Evolutionary conservation across 1,140 invertebrate species (phyloP).

Genomic region (Wiebesia pumilae): DNA sequence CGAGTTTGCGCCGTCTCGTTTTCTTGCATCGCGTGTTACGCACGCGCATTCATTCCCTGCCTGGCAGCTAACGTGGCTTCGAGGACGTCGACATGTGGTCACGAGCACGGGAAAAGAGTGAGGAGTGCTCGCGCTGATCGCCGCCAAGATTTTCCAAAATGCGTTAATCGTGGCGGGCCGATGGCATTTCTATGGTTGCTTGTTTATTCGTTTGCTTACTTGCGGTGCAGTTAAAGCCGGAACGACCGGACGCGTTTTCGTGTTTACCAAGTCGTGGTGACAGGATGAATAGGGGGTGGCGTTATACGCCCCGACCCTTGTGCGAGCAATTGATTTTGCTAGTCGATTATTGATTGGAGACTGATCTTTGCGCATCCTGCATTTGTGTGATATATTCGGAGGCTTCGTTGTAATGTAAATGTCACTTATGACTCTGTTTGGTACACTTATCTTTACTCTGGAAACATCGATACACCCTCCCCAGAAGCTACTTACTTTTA

Average conservation of each 20-base stretch:
- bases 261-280: no score
- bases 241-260: not conserved
- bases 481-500: no score
- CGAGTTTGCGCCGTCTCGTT: no score
- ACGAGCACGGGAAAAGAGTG: not conserved
- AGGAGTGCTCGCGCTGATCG: not conserved
- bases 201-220: not conserved
- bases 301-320: not conserved
- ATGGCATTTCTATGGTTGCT: no score
- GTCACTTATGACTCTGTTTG: no score
- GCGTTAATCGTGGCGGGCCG: not conserved
- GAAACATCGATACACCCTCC: no score
- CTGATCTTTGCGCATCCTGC: not conserved
- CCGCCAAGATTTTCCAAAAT: not conserved
- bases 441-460: no score
- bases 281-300: not conserved
- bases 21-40: no score
- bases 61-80: not conserved
- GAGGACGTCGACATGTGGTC: slow-evolving; percentile 15
- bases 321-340: slow-evolving; percentile 4
- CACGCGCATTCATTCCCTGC: not conserved
- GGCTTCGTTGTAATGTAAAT: no score
- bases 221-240: no score
- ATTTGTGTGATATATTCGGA: no score
- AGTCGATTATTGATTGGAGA: slow-evolving; percentile 28